Evolutionary conservation across 2,797 vertebrate species (phyloP).

Genomic region (Discoglossus pictus): DNA sequence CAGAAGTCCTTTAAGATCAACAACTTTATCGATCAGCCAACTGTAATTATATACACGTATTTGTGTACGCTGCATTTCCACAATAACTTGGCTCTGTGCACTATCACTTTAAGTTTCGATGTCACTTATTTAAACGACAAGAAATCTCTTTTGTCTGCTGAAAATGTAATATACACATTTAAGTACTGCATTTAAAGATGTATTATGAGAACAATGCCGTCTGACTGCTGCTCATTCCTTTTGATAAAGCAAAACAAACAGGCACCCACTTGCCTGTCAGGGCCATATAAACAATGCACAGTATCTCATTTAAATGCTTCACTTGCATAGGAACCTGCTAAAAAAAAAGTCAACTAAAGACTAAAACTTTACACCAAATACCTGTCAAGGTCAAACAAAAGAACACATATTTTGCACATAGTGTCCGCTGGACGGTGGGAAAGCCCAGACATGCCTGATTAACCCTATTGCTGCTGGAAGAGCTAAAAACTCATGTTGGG

Average conservation of each 20-base stretch:
- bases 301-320: background rate
- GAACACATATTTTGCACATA: background rate
- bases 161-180: conserved; percentile 5
- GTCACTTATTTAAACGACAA: too few relatives aligned
- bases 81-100: background rate
- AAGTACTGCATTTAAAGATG: background rate
- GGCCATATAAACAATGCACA: background rate
- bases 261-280: conserved; percentile 3
- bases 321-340: background rate
- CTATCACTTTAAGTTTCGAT: background rate
- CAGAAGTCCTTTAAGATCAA: too few relatives aligned
- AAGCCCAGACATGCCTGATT: background rate
- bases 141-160: background rate
- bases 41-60: too few relatives aligned
- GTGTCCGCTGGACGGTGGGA: background rate
- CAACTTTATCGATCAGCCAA: too few relatives aligned
- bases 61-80: background rate
- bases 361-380: background rate
- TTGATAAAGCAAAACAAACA: conserved; percentile 28
- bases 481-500: too few relatives aligned
- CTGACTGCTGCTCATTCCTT: conserved; percentile 16
- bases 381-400: conserved; percentile 23
- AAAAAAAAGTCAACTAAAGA: background rate
- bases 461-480: background rate
- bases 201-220: background rate